These are phyloP conservation scores for Diadumene lineata DNA, from an alignment of 92 coral and sea anemone species.

Conservation along the genomic window DNA sequence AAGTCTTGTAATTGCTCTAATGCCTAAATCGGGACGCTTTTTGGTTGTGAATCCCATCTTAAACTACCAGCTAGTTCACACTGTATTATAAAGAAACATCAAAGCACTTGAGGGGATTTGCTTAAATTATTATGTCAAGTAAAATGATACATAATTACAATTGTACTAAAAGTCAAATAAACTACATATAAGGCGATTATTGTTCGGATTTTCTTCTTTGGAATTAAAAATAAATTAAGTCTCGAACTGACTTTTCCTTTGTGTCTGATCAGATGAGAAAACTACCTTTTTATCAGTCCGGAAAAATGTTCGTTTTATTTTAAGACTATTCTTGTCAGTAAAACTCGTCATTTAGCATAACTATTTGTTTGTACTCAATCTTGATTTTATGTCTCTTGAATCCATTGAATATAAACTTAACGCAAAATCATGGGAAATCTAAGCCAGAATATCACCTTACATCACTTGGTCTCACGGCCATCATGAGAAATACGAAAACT, in stretches of 20 bases:
- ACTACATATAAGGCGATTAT: conserved; percentile 4
- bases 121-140: not conserved
- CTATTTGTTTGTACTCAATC: too few species aligned
- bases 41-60: conserved; percentile 11
- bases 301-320: not conserved
- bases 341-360: too few species aligned
- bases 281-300: not conserved
- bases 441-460: too few species aligned
- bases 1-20: conserved; percentile 23
- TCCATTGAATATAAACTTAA: too few species aligned
- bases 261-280: not conserved
- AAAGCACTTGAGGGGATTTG: not conserved
- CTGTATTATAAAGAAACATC: not conserved
- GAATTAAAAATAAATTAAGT: conserved; percentile 1
- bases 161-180: not conserved
- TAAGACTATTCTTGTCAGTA: too few species aligned
- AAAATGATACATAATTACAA: not conserved
- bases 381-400: too few species aligned
- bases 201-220: not conserved
- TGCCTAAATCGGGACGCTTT: conserved; percentile 18
- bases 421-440: too few species aligned
- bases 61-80: conserved; percentile 15
- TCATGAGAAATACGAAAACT: too few species aligned
- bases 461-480: too few species aligned
- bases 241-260: not conserved